phyloP scores from a whole-genome alignment of 2,888 invertebrate genomes.

The Rhingia rostrata region DNA sequence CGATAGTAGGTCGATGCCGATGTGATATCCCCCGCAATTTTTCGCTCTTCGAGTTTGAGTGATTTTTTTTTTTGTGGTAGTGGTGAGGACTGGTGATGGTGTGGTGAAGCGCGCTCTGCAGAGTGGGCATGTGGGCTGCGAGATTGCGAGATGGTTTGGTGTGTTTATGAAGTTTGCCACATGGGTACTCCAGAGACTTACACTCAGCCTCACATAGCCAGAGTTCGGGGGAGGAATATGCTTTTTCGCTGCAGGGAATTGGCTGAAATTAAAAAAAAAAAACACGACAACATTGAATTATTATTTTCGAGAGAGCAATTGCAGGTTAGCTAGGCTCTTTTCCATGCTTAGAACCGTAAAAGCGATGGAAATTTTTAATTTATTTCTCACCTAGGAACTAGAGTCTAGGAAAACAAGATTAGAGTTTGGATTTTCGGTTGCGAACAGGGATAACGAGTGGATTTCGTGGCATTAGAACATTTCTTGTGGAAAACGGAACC shows the following conservation, averaged over 20 bases:
- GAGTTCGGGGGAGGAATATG: slow-evolving; percentile 23
- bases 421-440: too few species aligned
- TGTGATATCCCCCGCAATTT: slow-evolving; percentile 65
- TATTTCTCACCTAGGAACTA: too few species aligned
- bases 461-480: too few species aligned
- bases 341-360: too few species aligned
- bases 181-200: slow-evolving; percentile 1
- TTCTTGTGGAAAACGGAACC: too few species aligned
- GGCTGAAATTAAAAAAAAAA: not conserved
- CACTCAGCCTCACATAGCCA: not conserved
- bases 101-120: slow-evolving; percentile 5
- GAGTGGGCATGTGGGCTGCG: slow-evolving; percentile 39
- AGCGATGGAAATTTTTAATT: too few species aligned
- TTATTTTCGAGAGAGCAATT: slow-evolving; percentile 1
- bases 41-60: slow-evolving; percentile 18
- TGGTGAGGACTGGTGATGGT: not conserved
- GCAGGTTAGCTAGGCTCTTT: too few species aligned
- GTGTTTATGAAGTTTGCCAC: slow-evolving; percentile 44
- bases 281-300: not conserved
- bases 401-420: too few species aligned
- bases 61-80: slow-evolving; percentile 5
- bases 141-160: slow-evolving; percentile 38
- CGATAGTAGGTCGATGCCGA: slow-evolving; percentile 56
- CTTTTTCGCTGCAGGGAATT: not conserved
- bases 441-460: too few species aligned